phyloP scores from a whole-genome alignment of 2,113 vertebrate species.

The Xiphorhynchus elegans region DNA sequence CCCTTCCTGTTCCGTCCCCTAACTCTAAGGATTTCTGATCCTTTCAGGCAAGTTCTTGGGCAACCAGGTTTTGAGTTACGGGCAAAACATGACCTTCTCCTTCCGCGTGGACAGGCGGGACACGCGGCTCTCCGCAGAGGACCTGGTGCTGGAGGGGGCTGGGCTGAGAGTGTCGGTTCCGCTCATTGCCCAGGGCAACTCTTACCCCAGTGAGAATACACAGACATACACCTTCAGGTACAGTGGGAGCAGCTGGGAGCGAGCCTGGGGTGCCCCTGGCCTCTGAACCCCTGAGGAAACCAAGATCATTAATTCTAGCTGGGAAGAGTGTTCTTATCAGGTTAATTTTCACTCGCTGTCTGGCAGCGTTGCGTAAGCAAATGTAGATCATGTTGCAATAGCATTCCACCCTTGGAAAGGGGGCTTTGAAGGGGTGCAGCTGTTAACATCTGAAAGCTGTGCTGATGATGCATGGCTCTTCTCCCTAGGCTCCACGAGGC shows the following conservation, averaged over 20 bases:
- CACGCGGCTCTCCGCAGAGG: constrained; percentile 91
- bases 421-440: neutral
- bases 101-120: constrained; percentile 90
- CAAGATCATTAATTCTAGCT: neutral
- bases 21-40: neutral
- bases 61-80: constrained; percentile 91
- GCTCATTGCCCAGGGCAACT: constrained; percentile 94
- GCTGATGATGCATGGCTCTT: neutral
- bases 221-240: constrained; percentile 91
- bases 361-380: neutral
- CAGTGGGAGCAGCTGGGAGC: neutral
- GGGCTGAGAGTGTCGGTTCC: constrained; percentile 86
- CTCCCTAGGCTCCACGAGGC: constrained; percentile 87
- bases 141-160: constrained; percentile 91
- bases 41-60: constrained; percentile 89
- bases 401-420: neutral
- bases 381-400: neutral
- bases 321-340: neutral
- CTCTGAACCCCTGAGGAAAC: neutral
- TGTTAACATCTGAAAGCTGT: neutral
- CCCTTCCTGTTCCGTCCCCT: neutral
- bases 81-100: constrained; percentile 91
- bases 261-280: neutral
- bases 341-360: neutral
- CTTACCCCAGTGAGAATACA: constrained; percentile 87